A percentile compares a stretch with the other conserved stretches of the same genome.
These are phyloP conservation scores for Strigamia transsilvanica DNA, from an alignment of 2,888 invertebrate species.

Conservation along the genomic window DNA sequence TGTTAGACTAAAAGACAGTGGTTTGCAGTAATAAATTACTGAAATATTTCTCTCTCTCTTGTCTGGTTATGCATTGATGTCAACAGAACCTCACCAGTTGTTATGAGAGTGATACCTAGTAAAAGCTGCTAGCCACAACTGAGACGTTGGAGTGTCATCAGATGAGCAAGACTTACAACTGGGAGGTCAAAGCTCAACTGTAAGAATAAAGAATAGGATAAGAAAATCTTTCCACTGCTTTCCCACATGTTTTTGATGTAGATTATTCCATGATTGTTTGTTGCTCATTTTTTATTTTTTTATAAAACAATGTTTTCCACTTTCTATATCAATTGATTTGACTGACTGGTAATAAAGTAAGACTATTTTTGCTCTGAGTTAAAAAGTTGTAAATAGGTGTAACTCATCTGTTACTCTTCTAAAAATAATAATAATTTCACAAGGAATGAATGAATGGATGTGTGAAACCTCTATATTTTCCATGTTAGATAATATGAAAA, in stretches of 20 bases:
- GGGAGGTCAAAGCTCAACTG: constrained; percentile 8
- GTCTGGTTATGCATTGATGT: constrained; percentile 3
- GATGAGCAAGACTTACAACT: constrained; percentile 8
- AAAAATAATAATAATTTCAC: not conserved
- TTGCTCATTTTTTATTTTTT: constrained; percentile 8
- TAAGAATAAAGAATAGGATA: not conserved
- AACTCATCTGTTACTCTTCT: not conserved
- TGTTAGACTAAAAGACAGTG: not conserved
- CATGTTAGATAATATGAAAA: not conserved
- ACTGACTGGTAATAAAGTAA: not conserved
- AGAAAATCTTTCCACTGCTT: constrained; percentile 8
- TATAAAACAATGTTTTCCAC: not conserved
- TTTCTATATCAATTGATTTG: not conserved
- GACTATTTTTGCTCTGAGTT: constrained; percentile 3
- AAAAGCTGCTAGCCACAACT: constrained; percentile 8
- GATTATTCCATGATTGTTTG: constrained; percentile 1
- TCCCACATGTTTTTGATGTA: constrained; percentile 2
- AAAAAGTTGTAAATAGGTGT: not conserved
- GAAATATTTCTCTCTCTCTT: constrained; percentile 2
- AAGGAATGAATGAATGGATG: not conserved
- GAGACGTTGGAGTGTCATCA: not conserved
- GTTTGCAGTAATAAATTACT: not conserved
- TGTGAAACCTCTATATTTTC: not conserved
- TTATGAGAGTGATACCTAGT: constrained; percentile 8
- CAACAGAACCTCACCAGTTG: constrained; percentile 8